phyloP scores from a whole-genome alignment of 1,140 invertebrate genomes.

The Lethocerus indicus region DNA sequence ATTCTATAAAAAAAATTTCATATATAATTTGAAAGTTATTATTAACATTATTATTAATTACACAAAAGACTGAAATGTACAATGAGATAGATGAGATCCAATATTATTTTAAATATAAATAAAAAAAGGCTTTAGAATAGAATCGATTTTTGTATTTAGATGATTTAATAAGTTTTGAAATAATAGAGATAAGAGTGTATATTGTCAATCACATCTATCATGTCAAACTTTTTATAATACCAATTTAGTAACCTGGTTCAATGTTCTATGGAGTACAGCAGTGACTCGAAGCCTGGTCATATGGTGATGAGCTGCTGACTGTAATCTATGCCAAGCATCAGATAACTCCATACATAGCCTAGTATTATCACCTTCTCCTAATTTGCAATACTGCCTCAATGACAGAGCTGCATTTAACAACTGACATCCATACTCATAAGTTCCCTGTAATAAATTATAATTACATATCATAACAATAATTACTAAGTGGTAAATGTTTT shows the following conservation, averaged over 20 bases:
- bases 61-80: neutral
- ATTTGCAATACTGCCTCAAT: conserved; percentile 51
- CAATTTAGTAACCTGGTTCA: conserved; percentile 35
- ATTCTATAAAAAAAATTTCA: conserved; percentile 25
- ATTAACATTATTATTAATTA: neutral
- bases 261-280: conserved; percentile 55
- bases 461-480: neutral
- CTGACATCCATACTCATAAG: conserved; percentile 63
- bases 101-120: neutral
- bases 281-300: conserved; percentile 57
- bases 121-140: too few species aligned
- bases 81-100: neutral
- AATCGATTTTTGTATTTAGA: too few species aligned
- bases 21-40: neutral
- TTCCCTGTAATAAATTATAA: conserved; percentile 34
- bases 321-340: conserved; percentile 48
- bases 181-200: too few species aligned
- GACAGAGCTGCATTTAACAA: conserved; percentile 53
- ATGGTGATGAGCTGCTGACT: conserved; percentile 54
- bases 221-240: neutral
- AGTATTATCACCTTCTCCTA: conserved; percentile 37
- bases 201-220: too few species aligned
- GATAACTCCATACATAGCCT: conserved; percentile 34
- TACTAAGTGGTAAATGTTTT: neutral
- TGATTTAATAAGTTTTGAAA: too few species aligned